These are phyloP conservation scores for Geodia barretti DNA, from an alignment of 37 sponge, comb jelly and placozoan species.

Conservation along the genomic window DNA sequence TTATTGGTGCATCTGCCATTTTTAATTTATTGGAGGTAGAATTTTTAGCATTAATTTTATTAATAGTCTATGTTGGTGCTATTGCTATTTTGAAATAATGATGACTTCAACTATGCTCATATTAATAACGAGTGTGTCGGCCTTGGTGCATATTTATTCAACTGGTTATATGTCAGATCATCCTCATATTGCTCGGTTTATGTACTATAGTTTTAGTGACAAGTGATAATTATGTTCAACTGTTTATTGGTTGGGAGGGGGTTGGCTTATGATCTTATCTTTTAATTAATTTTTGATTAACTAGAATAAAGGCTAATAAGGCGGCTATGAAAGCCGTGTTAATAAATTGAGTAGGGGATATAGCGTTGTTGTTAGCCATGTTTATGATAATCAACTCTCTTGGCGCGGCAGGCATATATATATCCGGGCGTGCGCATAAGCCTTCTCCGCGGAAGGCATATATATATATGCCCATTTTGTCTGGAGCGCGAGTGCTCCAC, in stretches of 20 bases:
- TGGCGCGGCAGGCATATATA: too few relatives aligned
- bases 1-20: slow-evolving; percentile 64
- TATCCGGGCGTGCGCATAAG: too few relatives aligned
- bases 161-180: slow-evolving; percentile 72
- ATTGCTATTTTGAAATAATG: slow-evolving; percentile 83
- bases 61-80: slow-evolving; percentile 81
- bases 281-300: slow-evolving; percentile 78
- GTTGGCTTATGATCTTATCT: slow-evolving; percentile 82
- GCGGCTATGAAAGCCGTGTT: slow-evolving; percentile 86
- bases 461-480: too few relatives aligned
- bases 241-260: slow-evolving; percentile 87
- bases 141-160: slow-evolving; percentile 80
- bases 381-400: slow-evolving; percentile 57
- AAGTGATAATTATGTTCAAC: slow-evolving; percentile 80
- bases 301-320: slow-evolving; percentile 74
- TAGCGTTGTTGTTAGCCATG: slow-evolving; percentile 75
- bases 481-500: too few relatives aligned
- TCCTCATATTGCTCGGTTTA: slow-evolving; percentile 77
- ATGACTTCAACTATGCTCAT: slow-evolving; percentile 66
- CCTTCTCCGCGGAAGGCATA: too few relatives aligned
- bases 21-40: slow-evolving; percentile 76
- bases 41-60: slow-evolving; percentile 73
- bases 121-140: slow-evolving; percentile 74
- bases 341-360: slow-evolving; percentile 78
- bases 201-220: slow-evolving; percentile 80